Percentiles rank a stretch among this genome's conserved stretches.
phyloP scores from a whole-genome alignment of 92 coral and sea anemone species.

The Phenganax stokvisi region DNA sequence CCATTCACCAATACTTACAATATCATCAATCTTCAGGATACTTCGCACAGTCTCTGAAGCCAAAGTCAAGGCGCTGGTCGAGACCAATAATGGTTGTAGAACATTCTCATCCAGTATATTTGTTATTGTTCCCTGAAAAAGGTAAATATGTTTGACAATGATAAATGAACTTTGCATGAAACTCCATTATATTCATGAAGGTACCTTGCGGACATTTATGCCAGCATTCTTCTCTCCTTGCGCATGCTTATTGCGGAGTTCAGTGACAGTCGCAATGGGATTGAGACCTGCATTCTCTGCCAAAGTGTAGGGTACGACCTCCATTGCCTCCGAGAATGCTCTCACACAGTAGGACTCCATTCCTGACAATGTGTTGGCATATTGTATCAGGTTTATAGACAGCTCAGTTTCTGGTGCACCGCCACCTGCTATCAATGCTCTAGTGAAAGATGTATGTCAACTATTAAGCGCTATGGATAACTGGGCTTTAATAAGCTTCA shows the following conservation, averaged over 20 bases:
- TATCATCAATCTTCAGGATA: conserved; percentile 90
- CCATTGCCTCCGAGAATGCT: conserved; percentile 80
- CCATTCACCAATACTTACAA: conserved; percentile 49
- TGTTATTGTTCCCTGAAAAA: conserved; percentile 79
- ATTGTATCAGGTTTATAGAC: conserved; percentile 73
- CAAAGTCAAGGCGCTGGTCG: conserved; percentile 84
- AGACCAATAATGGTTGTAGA: conserved; percentile 83
- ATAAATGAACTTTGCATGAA: neutral
- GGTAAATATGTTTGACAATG: neutral
- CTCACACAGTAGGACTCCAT: conserved; percentile 88
- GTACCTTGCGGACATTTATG: conserved; percentile 92
- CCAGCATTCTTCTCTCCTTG: conserved; percentile 66
- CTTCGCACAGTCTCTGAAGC: conserved; percentile 96
- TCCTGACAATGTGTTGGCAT: conserved; percentile 81
- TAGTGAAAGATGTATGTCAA: conserved; percentile 14
- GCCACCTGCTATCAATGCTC: conserved; percentile 95
- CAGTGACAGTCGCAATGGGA: conserved; percentile 90
- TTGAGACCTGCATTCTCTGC: conserved; percentile 39
- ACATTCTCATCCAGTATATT: conserved; percentile 93
- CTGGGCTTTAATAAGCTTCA: no score
- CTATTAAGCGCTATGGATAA: neutral
- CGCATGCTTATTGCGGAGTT: conserved; percentile 74
- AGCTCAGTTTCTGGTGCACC: conserved; percentile 97
- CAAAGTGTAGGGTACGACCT: conserved; percentile 73
- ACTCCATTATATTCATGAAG: neutral